Evolutionary conservation across 1,140 invertebrate species (phyloP).

Genomic region (Cheumatopsyche charites): DNA sequence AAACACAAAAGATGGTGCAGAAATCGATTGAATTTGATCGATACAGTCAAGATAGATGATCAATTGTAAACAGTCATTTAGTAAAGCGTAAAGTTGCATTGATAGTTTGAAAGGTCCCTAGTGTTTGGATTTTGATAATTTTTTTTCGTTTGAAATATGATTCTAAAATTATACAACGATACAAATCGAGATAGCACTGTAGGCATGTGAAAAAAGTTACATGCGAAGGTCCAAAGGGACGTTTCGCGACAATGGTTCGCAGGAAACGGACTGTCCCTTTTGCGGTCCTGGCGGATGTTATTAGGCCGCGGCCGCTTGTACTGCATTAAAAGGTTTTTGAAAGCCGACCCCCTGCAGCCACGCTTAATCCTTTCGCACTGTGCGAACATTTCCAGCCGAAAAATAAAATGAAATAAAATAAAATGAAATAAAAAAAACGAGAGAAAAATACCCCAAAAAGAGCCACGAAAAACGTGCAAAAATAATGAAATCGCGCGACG

Average conservation of each 20-base stretch:
- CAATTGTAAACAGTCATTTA: no score
- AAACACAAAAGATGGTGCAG: no score
- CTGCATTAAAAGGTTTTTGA: conserved; percentile 49
- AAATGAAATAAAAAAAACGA: no score
- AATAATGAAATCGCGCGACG: background rate
- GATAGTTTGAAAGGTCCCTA: no score
- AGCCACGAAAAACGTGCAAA: background rate
- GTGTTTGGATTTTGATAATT: no score
- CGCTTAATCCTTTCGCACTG: conserved; percentile 19
- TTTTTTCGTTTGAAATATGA: no score
- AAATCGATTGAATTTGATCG: no score
- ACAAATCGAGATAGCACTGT: no score
- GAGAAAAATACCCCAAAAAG: no score
- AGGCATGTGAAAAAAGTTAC: background rate
- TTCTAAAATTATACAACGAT: no score
- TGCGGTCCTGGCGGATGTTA: conserved; percentile 46
- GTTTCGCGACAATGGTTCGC: conserved; percentile 21
- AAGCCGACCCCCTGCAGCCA: conserved; percentile 31
- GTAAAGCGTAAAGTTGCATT: no score
- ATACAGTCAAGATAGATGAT: no score
- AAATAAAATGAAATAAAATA: conserved; percentile 3
- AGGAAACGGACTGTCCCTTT: conserved; percentile 42
- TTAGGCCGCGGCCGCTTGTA: conserved; percentile 45
- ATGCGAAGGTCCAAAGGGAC: background rate
- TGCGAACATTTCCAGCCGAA: background rate